Conservation (phyloP, 2,888 invertebrate species). For the Sphaerophoria rueppellii region DNA sequence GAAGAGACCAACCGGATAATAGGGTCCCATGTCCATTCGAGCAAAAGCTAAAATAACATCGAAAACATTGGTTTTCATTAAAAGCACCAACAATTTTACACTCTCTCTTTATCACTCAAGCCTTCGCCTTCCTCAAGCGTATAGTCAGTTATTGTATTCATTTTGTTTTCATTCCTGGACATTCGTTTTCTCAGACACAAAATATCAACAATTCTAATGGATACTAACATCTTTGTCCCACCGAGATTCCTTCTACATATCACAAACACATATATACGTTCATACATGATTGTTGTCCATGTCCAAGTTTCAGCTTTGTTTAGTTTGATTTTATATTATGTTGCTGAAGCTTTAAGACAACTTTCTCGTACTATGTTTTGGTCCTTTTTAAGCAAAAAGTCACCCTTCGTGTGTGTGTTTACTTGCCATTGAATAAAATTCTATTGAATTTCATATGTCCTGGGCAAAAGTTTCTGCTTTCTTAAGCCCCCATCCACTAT, state of each 20-base stretch:
- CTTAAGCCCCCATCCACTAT: not conserved
- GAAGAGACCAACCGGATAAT: not conserved
- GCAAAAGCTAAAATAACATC: slow-evolving; percentile 12
- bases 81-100: not conserved
- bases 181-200: slow-evolving; percentile 7
- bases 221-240: not conserved
- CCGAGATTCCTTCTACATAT: not conserved
- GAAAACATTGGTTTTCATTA: slow-evolving; percentile 24
- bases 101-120: not conserved
- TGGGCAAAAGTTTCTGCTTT: slow-evolving; percentile 11
- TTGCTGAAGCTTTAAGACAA: not conserved
- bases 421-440: slow-evolving; percentile 46
- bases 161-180: not conserved
- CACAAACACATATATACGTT: not conserved
- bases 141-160: slow-evolving; percentile 3
- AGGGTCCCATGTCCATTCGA: not conserved
- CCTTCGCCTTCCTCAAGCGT: not conserved
- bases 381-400: not conserved
- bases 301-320: slow-evolving; percentile 36
- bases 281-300: not conserved
- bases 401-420: slow-evolving; percentile 25
- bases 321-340: slow-evolving; percentile 17
- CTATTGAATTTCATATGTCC: slow-evolving; percentile 29
- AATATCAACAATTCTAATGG: slow-evolving; percentile 5
- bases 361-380: not conserved